phyloP scores from a whole-genome alignment of 37 sponge, comb jelly and placozoan species.

The Dysidea cf. avara region DNA sequence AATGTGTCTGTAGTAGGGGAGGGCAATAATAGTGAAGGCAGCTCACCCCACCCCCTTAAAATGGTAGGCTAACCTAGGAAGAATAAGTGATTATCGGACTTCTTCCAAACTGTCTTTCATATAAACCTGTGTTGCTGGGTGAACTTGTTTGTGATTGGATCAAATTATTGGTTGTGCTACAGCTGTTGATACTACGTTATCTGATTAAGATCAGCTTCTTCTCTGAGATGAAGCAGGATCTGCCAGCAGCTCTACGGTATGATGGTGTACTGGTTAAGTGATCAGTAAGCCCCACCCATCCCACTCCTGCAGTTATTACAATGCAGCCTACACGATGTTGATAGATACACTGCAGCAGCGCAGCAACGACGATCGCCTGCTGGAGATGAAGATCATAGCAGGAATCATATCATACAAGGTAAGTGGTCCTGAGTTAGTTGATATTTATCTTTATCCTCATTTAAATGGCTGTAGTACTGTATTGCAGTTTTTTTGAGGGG shows the following conservation, averaged over 20 bases:
- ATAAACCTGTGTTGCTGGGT: too few relatives aligned
- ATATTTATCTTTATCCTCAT: background rate
- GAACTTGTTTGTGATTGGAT: too few relatives aligned
- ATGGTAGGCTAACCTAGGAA: too few relatives aligned
- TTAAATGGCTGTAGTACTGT: background rate
- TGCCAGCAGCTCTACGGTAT: constrained; percentile 58
- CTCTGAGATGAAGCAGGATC: constrained; percentile 83
- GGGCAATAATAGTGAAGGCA: too few relatives aligned
- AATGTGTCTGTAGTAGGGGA: too few relatives aligned
- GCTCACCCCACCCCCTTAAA: too few relatives aligned
- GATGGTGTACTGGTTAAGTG: constrained; percentile 3
- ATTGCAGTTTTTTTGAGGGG: too few relatives aligned
- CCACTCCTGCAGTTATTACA: constrained; percentile 60
- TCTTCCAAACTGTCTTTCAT: too few relatives aligned
- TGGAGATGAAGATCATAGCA: constrained; percentile 86
- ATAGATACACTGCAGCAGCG: constrained; percentile 50
- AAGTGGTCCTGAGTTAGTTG: too few relatives aligned
- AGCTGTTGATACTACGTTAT: constrained; percentile 70
- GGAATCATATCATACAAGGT: constrained; percentile 92
- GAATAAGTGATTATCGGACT: too few relatives aligned
- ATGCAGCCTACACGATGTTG: constrained; percentile 52
- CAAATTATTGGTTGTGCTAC: too few relatives aligned
- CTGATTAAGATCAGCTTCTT: constrained; percentile 91
- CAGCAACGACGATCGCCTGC: constrained; percentile 49
- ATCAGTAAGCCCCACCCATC: too few relatives aligned